Evolutionary conservation across 1,140 invertebrate species (phyloP), one percentile per base, ranked within the genome.

Genomic region (Metaphire vulgaris): DNA sequence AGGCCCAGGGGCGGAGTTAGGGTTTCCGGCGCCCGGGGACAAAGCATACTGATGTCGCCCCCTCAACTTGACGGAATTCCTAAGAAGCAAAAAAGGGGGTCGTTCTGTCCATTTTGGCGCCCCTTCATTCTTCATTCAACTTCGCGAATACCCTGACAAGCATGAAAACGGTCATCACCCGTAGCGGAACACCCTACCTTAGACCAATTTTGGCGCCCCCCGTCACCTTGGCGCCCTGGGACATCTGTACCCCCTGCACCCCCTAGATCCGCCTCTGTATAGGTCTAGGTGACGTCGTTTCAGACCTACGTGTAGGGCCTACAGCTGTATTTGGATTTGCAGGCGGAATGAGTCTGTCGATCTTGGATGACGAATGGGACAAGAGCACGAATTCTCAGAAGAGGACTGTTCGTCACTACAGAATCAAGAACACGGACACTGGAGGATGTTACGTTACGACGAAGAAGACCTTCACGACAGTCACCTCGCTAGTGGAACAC

Each of bases 401-500:
- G 82, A 94, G 96, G 85, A 28, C 30, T 28, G 74, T 76, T 30
- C 99, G 99, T 85, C 97, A 99, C 88, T 99, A 99, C 87, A 90
- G 97, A 81, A 99, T 99, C 84, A 89, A 97, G 80, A 95, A 98
- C 86, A 87, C 99, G 81, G 97, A 99, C 87, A 96, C 98, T 87
- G 97, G 97, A 74, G 97, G 96, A 14, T 82, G 81, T 72, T 99
- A 98, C 89, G 99, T 99, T 82, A 96, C 97, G 41, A 89, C 96
- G 79, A 90, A 96, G 84, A 97, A 95, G 78, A 97, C 96, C 72
- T 99, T 99, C 88, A 89, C 91, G 80, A 97, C 94, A 31, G 88
- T 99, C 67, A 93, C 96, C 85, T 96, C 99, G 86, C 89, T 99
- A 2, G 96, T 99, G 1, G 94, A 97, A 83, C 96, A 99, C 87